phyloP scores from a whole-genome alignment of 2,113 vertebrate species.

The Bambusicola thoracicus region DNA sequence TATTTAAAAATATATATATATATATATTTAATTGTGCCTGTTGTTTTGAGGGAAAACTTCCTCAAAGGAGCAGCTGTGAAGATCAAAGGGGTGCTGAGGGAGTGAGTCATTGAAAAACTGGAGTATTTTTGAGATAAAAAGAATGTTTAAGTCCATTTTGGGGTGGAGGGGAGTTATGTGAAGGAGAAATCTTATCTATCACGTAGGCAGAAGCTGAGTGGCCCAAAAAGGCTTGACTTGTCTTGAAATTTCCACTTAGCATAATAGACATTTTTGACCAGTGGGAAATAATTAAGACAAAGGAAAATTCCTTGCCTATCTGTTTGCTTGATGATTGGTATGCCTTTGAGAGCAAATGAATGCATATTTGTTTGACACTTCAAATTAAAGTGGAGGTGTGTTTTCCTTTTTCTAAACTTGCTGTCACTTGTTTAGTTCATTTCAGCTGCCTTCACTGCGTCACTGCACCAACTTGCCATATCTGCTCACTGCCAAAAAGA shows the following conservation, averaged over 20 bases:
- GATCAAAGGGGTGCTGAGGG: conserved; percentile 29
- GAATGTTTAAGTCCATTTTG: neutral
- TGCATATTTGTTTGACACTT: conserved; percentile 59
- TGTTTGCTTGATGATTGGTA: conserved; percentile 1
- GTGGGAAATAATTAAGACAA: conserved; percentile 50
- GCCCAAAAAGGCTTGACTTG: neutral
- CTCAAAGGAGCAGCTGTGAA: conserved; percentile 44
- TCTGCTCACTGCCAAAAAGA: conserved; percentile 31
- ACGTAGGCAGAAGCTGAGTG: neutral
- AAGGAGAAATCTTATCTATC: neutral
- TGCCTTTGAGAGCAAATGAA: conserved; percentile 54
- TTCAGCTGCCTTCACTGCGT: conserved; percentile 18
- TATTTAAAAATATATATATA: too few species aligned
- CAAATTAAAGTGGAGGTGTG: conserved; percentile 65
- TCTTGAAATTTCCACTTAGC: neutral
- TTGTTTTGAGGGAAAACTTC: conserved; percentile 47
- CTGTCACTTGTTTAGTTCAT: conserved; percentile 54
- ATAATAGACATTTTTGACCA: conserved; percentile 36
- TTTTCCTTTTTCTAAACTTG: conserved; percentile 52
- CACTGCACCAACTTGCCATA: neutral
- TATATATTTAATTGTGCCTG: neutral
- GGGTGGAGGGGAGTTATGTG: neutral
- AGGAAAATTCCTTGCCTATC: conserved; percentile 47
- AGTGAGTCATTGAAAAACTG: conserved; percentile 29
- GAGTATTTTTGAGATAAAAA: conserved; percentile 49